Base-by-base conservation (phyloP, 2,888 invertebrate genomes). In the Trachelus tabidus region DNA sequence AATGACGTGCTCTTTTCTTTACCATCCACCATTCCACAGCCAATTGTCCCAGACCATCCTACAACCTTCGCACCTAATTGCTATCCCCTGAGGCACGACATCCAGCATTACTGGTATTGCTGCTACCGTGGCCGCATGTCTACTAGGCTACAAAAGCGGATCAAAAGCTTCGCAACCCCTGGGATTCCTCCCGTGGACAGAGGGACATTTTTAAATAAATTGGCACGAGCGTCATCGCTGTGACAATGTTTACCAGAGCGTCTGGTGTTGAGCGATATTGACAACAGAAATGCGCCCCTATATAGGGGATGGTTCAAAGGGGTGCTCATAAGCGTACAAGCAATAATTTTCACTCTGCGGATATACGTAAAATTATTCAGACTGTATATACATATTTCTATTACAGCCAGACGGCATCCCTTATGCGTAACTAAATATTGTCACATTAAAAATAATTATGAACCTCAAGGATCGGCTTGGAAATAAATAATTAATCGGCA, bases 31-130 rank as follows among this genome's bases (percentile, higher is more conserved):
- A 69, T 71, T 77, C 77, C 71, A 75, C 35, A 75, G 33, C 71
- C 75, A 77, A 75, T 77, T 77, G 75, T 77, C 77, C 69, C 68
- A 69, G 75, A 74, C 75, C 75, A 77, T 75, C 77, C 77, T 75
- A 69, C 37, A 75, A 69, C 75, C 75, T 77, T 75, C 40, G 71
- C 69, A 40, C 75, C 75, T 77, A 77, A 77, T 77, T 77, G 77
- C 77, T 68, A 73, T 77, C 74, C 77, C 76, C 34, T 12, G 73
- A 37, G 71, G 71, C 34, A 33, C 71, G 30, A 30, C 31, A 71
- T 34, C 34, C 71, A 71, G 11, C 71, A 23, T 33, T 31, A 30
- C 71, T 71, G 31, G 11, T 11, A 33, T 30, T 71, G 31, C 71
- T 9, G 9, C 56, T 9, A 23, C 23, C 56, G 23, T 23, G 1